A percentile compares a stretch with the other conserved stretches of the same genome.
Conservation (phyloP, 2,113 vertebrate species). For the Seriola quinqueradiata region DNA sequence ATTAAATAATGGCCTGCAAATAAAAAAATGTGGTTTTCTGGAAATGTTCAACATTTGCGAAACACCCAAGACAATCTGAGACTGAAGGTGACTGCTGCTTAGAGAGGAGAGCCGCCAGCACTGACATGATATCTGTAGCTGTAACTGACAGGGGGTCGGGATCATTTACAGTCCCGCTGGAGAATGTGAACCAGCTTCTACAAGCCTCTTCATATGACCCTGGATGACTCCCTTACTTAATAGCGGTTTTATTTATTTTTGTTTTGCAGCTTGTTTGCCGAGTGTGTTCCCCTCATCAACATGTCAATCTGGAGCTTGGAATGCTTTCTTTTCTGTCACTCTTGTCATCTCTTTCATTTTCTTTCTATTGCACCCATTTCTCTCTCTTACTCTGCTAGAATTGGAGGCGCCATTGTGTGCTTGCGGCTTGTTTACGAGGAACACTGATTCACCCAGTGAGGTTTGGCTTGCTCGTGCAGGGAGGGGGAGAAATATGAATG, state of each 20-base stretch:
- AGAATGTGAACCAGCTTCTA: background rate
- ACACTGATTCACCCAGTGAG: conserved; percentile 79
- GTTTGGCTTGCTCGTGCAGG: conserved; percentile 69
- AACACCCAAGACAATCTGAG: background rate
- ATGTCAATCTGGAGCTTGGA: conserved; percentile 37
- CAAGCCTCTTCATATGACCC: background rate
- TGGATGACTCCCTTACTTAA: conserved; percentile 1
- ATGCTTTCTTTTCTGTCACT: conserved; percentile 28
- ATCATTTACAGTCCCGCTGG: background rate
- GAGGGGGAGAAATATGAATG: conserved; percentile 76
- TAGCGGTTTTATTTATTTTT: conserved; percentile 18
- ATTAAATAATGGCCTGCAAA: background rate
- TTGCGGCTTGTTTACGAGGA: conserved; percentile 82
- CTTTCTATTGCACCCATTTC: conserved; percentile 40
- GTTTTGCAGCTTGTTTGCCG: conserved; percentile 16
- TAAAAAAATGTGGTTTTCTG: background rate
- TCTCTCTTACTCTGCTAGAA: conserved; percentile 55
- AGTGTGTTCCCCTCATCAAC: conserved; percentile 23
- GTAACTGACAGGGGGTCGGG: background rate
- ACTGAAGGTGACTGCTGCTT: conserved; percentile 1
- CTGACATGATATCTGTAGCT: background rate
- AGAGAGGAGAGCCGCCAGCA: background rate
- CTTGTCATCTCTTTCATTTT: conserved; percentile 41
- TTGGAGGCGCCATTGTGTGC: conserved; percentile 81
- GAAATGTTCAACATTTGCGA: background rate